Evolutionary conservation across 2,113 vertebrate species (phyloP).

Genomic region (Sus scrofa): T2T-Sscrofa CM000812.6:78170501-78171000

Average conservation of each 20-base stretch:
- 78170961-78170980: no score
- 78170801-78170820: background rate
- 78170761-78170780: background rate
- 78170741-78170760: conserved; percentile 11
- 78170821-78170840: background rate
- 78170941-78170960: no score
- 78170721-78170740: background rate
- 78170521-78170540: background rate
- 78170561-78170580: background rate
- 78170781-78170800: conserved; percentile 28
- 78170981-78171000: no score
- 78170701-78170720: conserved; percentile 5
- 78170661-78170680: background rate
- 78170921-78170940: no score
- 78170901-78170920: no score
- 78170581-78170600: background rate
- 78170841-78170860: conserved; percentile 5
- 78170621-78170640: background rate
- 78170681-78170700: background rate
- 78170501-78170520: conserved; percentile 14
- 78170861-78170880: background rate
- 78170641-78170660: background rate
- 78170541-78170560: background rate
- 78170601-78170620: background rate
- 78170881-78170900: background rate